Evolutionary conservation across 2,113 vertebrate genomes (phyloP).

Genomic region (western clawed frog (Xenopus tropicalis)): DNA sequence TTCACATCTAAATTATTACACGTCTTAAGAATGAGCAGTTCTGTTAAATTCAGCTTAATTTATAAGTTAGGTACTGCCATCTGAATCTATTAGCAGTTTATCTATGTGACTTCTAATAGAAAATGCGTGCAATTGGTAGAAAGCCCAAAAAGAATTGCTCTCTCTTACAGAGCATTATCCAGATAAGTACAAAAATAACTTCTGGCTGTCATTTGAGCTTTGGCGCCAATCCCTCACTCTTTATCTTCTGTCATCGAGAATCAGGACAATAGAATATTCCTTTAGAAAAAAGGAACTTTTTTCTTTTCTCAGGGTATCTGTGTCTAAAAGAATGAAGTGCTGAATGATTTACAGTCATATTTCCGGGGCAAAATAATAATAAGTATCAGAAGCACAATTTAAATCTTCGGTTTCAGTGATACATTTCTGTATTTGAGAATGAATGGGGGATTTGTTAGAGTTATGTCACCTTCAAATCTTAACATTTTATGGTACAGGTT

Average conservation of each 20-base stretch:
- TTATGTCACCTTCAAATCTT: neutral
- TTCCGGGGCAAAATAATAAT: constrained; percentile 6
- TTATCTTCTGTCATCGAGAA: constrained; percentile 39
- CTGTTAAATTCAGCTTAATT: constrained; percentile 43
- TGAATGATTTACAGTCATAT: constrained; percentile 11
- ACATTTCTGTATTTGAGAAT: constrained; percentile 2
- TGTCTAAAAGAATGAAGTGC: neutral
- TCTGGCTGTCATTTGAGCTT: constrained; percentile 38
- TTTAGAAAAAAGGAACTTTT: constrained; percentile 9
- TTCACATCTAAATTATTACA: constrained; percentile 32
- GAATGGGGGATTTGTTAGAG: neutral
- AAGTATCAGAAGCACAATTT: constrained; percentile 1
- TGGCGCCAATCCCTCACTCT: constrained; percentile 34
- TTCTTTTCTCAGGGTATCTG: constrained; percentile 25
- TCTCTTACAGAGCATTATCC: constrained; percentile 39
- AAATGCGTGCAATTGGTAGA: constrained; percentile 31
- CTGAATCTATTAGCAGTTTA: constrained; percentile 43
- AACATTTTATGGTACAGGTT: neutral
- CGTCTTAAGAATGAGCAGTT: constrained; percentile 31
- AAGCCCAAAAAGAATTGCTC: constrained; percentile 36
- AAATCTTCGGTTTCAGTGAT: constrained; percentile 3
- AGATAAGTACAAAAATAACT: constrained; percentile 43
- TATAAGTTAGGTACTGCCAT: constrained; percentile 35
- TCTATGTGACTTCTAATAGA: constrained; percentile 43
- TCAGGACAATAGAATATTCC: constrained; percentile 27